Evolutionary conservation across 2,113 vertebrate genomes (phyloP), one percentile per base, ranked within the genome.

Genomic region (Apteryx owenii): DNA sequence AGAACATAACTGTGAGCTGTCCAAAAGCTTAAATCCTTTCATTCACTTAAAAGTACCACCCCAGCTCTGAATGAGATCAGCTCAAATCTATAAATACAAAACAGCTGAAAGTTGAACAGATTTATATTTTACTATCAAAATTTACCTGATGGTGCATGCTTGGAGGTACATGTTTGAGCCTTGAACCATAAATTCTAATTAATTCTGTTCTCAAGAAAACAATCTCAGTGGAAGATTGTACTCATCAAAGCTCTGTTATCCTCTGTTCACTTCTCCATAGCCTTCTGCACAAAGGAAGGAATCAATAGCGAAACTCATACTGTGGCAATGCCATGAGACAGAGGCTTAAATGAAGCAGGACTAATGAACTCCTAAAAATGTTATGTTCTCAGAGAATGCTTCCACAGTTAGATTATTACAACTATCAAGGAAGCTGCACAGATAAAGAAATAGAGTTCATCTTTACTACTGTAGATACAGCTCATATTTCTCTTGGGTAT

Each of bases 161-260:
- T 0, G 0, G 33, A 25, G 40, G 10, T n/a, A n/a, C 15, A 0
- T 50, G 58, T 65, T 50, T 65, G 58, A 22, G 25, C n/a, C 40
- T 21, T 1, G 1, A 65, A 58, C 50, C 51, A 26, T 15, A 82
- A 36, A 58, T 50, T 68, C 38, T 40, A 58, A 48, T 8, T 48
- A 19, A 38, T 64, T 70, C 12, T 14, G 13, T 54, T 36, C 31
- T 61, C 31, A 61, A 44, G 38, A 46, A 53, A 83, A 60, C 21
- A 33, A 13, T 31, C 31, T 28, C 1, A 1, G 2, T 62, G 38
- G 54, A 29, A 70, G 22, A 33, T 5, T 15, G 33, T 77, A 40
- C 13, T 70, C 33, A n/a, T 48, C 31, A 62, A 54, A 28, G 18
- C 21, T 69, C 54, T 69, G 21, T 76, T 60, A 33, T 10, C 46